phyloP scores from a whole-genome alignment of 2,797 vertebrate species.

The Sebastes kiyomatsui region DNA sequence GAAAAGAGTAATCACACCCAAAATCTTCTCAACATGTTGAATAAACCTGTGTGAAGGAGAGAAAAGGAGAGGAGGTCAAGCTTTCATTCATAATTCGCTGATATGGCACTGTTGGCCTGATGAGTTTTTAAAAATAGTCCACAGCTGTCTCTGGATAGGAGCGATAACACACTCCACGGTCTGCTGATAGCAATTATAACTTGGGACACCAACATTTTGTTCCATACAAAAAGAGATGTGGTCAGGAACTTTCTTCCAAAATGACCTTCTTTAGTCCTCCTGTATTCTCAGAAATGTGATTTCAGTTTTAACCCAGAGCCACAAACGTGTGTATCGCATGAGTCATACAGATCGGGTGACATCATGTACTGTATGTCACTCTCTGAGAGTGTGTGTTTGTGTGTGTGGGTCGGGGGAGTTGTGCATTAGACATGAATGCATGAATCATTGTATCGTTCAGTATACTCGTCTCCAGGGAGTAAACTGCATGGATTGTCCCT shows the following conservation, averaged over 20 bases:
- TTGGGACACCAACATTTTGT: not conserved
- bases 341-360: conserved; percentile 58
- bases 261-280: conserved; percentile 1
- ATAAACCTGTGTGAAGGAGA: not conserved
- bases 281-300: conserved; percentile 13
- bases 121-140: not conserved
- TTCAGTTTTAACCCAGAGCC: not conserved
- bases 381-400: not conserved
- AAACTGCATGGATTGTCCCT: not conserved
- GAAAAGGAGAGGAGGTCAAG: conserved; percentile 11
- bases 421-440: conserved; percentile 22
- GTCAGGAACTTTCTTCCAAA: not conserved
- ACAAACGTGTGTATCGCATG: conserved; percentile 21
- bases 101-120: not conserved
- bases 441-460: conserved; percentile 13
- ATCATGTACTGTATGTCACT: conserved; percentile 38
- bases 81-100: conserved; percentile 12
- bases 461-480: conserved; percentile 12
- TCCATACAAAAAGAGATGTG: not conserved
- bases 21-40: not conserved
- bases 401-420: not conserved
- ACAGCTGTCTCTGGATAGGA: not conserved
- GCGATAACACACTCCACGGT: not conserved
- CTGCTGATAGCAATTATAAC: conserved; percentile 11
- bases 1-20: not conserved